Evolutionary conservation across 2,797 vertebrate species (phyloP), one percentile per base, ranked within the genome.

Genomic region (Phoeniculus purpureus): DNA sequence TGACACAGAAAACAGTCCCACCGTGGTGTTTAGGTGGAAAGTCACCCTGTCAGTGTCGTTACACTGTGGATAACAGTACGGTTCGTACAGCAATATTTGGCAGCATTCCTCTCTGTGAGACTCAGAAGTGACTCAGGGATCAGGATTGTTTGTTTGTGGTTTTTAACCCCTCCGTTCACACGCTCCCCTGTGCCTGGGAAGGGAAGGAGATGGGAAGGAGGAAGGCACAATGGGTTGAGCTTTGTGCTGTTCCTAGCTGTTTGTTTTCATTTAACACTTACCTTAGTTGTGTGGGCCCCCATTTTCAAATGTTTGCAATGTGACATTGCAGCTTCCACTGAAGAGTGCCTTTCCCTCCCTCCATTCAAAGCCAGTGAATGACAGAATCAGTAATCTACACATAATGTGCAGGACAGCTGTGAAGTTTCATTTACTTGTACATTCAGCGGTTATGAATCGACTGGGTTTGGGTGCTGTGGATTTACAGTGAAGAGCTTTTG

Each of bases 111-210:
- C 64, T 52, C 1, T 25, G 65, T 32, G 81, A 76, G 48, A 43
- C 68, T 72, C 40, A n/a, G 67, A 56, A 74, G 68, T 80, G 68
- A 89, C 72, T 90, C 83, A 60, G 50, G 62, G 72, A 65, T 77
- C 32, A 58, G 68, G 27, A 88, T 17, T 71, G 47, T 29, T 13
- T 54, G 34, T 56, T 67, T 67, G 47, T 60, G 50, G 25, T 90
- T 89, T 58, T 58, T 61, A 60, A 58, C 23, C 22, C 34, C 52
- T 79, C 60, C 2, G 0, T 84, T 81, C 85, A 67, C 83, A 61
- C 3, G 1, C 21, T 87, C 32, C 32, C 22, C 54, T 56, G 27
- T 40, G 59, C 74, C 66, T 51, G 12, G 14, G 61, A 68, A 20
- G 6, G 9, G 47, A 32, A 73, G 56, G 37, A 65, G 66, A 15